These are phyloP conservation scores for Alsophila aescularia DNA, from an alignment of 2,888 invertebrate species.

Conservation along the genomic window DNA sequence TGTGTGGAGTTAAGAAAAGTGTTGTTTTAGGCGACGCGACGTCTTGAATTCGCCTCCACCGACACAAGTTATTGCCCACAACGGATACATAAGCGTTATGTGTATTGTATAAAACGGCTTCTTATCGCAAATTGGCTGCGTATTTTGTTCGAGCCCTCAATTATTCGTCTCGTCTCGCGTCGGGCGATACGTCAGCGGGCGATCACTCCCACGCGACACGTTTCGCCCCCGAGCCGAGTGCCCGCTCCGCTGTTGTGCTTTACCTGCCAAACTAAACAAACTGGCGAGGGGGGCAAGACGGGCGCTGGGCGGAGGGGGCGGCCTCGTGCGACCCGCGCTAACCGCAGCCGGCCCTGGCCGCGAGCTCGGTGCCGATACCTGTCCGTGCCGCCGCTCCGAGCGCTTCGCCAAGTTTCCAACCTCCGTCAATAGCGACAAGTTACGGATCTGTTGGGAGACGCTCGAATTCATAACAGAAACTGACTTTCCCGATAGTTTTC, in stretches of 20 bases:
- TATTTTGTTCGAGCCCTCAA: slow-evolving; percentile 52
- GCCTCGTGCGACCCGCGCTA: slow-evolving; percentile 54
- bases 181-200: slow-evolving; percentile 54
- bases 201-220: slow-evolving; percentile 62
- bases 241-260: slow-evolving; percentile 58
- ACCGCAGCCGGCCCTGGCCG: slow-evolving; percentile 57
- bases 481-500: slow-evolving; percentile 38
- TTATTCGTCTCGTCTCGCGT: slow-evolving; percentile 48
- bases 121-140: slow-evolving; percentile 38
- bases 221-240: slow-evolving; percentile 43
- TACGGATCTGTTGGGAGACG: slow-evolving; percentile 42
- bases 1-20: not conserved
- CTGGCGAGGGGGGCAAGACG: slow-evolving; percentile 47
- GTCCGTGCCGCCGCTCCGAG: slow-evolving; percentile 41
- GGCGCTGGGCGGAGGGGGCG: slow-evolving; percentile 45
- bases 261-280: slow-evolving; percentile 76
- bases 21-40: slow-evolving; percentile 3
- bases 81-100: slow-evolving; percentile 20
- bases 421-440: slow-evolving; percentile 57
- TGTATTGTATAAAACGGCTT: slow-evolving; percentile 24
- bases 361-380: slow-evolving; percentile 40
- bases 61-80: slow-evolving; percentile 12
- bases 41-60: not conserved
- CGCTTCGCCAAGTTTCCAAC: slow-evolving; percentile 52
- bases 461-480: slow-evolving; percentile 54